Conservation (phyloP, 2,113 vertebrate species). For the Nothocercus julius region DNA sequence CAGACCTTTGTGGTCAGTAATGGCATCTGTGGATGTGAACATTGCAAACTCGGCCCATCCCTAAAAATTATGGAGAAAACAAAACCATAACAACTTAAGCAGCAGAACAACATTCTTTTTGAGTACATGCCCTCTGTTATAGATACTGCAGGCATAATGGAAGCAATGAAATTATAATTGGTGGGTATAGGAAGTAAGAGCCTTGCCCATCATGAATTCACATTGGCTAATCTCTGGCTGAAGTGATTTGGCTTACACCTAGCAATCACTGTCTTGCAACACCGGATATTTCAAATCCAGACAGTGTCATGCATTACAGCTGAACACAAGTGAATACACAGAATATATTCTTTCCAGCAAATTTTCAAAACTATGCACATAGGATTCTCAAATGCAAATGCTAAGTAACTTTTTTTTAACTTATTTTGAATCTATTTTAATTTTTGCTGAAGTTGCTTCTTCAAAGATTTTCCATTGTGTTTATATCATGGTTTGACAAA, state of each 20-base stretch:
- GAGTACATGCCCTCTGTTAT: not conserved
- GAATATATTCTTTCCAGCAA: not conserved
- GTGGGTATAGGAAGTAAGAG: not conserved
- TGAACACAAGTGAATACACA: not conserved
- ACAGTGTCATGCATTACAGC: not conserved
- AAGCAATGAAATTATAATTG: not conserved
- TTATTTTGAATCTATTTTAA: not conserved
- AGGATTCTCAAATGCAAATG: not conserved
- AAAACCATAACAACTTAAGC: not conserved
- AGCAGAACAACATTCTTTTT: not conserved
- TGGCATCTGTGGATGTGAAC: not conserved
- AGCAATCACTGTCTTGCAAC: not conserved
- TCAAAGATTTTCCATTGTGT: not conserved
- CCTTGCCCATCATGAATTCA: not conserved
- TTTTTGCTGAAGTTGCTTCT: not conserved
- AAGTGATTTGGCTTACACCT: not conserved
- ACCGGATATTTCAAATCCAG: not conserved
- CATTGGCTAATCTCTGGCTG: not conserved
- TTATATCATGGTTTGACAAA: not conserved
- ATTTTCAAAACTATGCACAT: not conserved
- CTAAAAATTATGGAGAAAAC: not conserved
- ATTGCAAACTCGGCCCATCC: not conserved
- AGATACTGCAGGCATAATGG: not conserved
- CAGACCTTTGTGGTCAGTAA: not conserved
- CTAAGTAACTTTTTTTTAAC: not conserved